Conservation (phyloP, 1,140 invertebrate species). For the Leptoteleia sp. region DNA sequence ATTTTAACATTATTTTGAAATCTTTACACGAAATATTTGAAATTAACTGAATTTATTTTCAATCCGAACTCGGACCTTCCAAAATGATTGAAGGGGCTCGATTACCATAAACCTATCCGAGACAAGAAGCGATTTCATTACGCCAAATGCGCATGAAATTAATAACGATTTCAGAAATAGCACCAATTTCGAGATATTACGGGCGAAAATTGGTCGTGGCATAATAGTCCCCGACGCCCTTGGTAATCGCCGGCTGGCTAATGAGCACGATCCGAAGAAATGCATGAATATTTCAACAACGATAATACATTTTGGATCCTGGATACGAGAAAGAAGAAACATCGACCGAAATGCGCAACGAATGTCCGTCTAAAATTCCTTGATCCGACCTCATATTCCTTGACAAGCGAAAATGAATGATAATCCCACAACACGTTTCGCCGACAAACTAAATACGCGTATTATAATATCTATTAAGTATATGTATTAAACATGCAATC, state of each 20-base stretch:
- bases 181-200: slow-evolving; percentile 12
- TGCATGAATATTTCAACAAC: slow-evolving; percentile 38
- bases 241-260: slow-evolving; percentile 3
- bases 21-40: too few species aligned
- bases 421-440: slow-evolving; percentile 52
- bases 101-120: slow-evolving; percentile 17
- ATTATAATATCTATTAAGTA: slow-evolving; percentile 67
- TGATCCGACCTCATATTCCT: slow-evolving; percentile 64
- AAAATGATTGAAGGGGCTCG: slow-evolving; percentile 4
- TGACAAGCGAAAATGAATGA: slow-evolving; percentile 62
- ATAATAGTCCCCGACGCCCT: slow-evolving; percentile 15
- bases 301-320: slow-evolving; percentile 7
- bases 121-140: slow-evolving; percentile 15
- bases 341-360: slow-evolving; percentile 67
- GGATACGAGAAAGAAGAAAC: slow-evolving; percentile 30
- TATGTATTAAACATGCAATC: slow-evolving; percentile 60
- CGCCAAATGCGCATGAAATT: slow-evolving; percentile 1
- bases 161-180: slow-evolving; percentile 41
- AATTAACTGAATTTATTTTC: slow-evolving; percentile 17
- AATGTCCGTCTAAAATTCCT: slow-evolving; percentile 53
- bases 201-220: slow-evolving; percentile 21
- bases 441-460: slow-evolving; percentile 57
- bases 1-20: too few species aligned
- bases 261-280: slow-evolving; percentile 24
- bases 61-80: slow-evolving; percentile 5